Evolutionary conservation across 1,140 invertebrate species (phyloP).

Genomic region (Mercenaria mercenaria): DNA sequence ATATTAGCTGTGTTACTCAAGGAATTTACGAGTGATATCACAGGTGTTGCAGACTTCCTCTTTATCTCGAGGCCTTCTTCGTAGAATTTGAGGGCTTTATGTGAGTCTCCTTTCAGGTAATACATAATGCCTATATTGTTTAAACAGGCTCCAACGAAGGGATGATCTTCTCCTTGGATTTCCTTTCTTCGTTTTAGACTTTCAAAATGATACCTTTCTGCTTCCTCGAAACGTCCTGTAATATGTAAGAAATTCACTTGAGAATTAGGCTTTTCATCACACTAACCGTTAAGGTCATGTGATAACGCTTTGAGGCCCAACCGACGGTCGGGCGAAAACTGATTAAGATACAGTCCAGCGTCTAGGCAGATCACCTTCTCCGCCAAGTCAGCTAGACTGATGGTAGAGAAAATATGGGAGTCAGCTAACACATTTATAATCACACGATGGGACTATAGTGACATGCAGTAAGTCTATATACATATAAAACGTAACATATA

Average conservation of each 20-base stretch:
- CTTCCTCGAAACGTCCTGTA: conserved; percentile 39
- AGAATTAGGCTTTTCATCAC: too few species aligned
- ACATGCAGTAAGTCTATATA: neutral
- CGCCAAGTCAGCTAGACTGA: neutral
- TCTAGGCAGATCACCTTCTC: neutral
- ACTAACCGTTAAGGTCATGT: too few species aligned
- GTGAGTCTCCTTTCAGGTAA: conserved; percentile 25
- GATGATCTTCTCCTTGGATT: conserved; percentile 28
- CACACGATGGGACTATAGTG: too few species aligned
- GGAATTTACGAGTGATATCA: neutral
- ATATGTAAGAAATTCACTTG: neutral
- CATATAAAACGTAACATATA: neutral
- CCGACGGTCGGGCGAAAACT: too few species aligned
- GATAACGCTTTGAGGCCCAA: too few species aligned
- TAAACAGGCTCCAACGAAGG: conserved; percentile 11
- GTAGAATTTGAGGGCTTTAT: conserved; percentile 20
- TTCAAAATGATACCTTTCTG: conserved; percentile 35
- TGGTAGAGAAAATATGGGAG: neutral
- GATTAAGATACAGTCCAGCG: too few species aligned
- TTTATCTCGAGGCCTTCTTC: conserved; percentile 38
- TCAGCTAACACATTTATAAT: neutral
- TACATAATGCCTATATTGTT: conserved; percentile 53
- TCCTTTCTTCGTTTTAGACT: conserved; percentile 23
- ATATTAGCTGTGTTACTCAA: conserved; percentile 27
- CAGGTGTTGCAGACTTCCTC: neutral